Conservation (phyloP, 2,797 vertebrate species). For the Enteromius mattozi region DNA sequence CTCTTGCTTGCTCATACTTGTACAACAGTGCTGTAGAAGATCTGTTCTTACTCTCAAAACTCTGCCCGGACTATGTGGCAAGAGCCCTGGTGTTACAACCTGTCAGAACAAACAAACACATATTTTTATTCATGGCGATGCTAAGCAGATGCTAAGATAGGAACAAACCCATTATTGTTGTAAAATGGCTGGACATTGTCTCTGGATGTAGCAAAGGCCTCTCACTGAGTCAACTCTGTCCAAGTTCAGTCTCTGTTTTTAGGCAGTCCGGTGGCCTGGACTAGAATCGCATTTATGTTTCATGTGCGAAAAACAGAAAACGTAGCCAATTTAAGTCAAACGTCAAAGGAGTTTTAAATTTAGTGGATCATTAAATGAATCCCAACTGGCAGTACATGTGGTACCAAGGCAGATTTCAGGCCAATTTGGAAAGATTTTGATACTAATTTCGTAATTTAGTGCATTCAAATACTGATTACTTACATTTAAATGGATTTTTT, state of each 20-base stretch:
- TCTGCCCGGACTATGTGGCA: slow-evolving; percentile 43
- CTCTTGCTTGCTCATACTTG: neutral
- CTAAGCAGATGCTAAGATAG: slow-evolving; percentile 72
- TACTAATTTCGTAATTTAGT: neutral
- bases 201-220: slow-evolving; percentile 54
- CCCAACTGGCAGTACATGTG: neutral
- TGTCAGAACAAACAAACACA: slow-evolving; percentile 52
- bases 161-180: slow-evolving; percentile 74
- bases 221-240: slow-evolving; percentile 44
- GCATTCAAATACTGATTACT: neutral
- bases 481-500: neutral
- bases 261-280: neutral
- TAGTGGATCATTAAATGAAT: neutral
- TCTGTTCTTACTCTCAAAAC: slow-evolving; percentile 28
- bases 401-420: neutral
- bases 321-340: neutral
- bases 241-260: slow-evolving; percentile 51
- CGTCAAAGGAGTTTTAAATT: neutral
- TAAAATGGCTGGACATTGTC: slow-evolving; percentile 70
- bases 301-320: neutral
- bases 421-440: neutral
- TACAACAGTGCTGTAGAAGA: neutral
- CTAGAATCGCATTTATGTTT: neutral
- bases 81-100: slow-evolving; percentile 53
- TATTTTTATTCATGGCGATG: slow-evolving; percentile 61